phyloP scores from a whole-genome alignment of 2,797 vertebrate genomes.

The Fundulus diaphanus region DNA sequence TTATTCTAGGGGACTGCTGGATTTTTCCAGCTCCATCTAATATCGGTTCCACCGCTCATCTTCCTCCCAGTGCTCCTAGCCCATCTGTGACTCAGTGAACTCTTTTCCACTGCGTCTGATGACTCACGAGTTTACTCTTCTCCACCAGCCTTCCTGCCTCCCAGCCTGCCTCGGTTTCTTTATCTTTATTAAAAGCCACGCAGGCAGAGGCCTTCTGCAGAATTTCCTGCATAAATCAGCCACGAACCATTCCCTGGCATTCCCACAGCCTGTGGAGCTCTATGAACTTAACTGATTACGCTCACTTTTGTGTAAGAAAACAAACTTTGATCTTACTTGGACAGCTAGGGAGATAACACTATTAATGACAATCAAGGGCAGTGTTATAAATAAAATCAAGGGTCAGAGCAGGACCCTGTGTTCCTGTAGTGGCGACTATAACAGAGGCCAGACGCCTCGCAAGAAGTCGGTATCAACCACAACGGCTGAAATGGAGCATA shows the following conservation, averaged over 20 bases:
- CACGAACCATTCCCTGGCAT: conserved; percentile 15
- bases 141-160: conserved; percentile 39
- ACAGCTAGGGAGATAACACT: neutral
- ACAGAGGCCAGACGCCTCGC: neutral
- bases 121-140: conserved; percentile 74
- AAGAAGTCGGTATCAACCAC: neutral
- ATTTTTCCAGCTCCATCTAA: conserved; percentile 29
- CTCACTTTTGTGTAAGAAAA: neutral
- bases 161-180: conserved; percentile 52
- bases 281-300: conserved; percentile 18
- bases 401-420: no score
- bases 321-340: neutral
- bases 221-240: conserved; percentile 33
- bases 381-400: neutral
- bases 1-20: neutral
- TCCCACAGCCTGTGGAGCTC: conserved; percentile 18
- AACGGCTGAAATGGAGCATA: neutral
- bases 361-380: neutral
- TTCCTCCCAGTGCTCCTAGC: conserved; percentile 53
- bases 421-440: neutral
- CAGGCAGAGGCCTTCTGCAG: conserved; percentile 31
- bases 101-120: conserved; percentile 59
- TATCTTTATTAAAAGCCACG: conserved; percentile 50
- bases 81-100: conserved; percentile 75
- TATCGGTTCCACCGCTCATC: conserved; percentile 55